Evolutionary conservation across 64 coral and sea anemone genomes (phyloP).

Genomic region (Montipora foliosa): DNA sequence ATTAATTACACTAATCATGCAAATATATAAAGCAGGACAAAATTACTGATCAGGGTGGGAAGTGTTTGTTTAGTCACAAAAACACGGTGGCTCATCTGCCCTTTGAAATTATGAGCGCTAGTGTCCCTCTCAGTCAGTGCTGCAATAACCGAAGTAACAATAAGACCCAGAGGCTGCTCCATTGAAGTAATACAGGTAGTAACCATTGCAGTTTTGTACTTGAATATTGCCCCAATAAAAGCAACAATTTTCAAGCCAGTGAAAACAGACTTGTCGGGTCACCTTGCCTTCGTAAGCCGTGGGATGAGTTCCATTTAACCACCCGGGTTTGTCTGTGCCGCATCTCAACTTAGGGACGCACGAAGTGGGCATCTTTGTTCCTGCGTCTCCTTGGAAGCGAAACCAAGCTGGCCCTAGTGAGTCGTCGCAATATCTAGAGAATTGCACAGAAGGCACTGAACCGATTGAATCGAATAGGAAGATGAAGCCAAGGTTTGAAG

Average conservation of each 20-base stretch:
- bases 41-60: too few species aligned
- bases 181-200: background rate
- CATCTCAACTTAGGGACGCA: background rate
- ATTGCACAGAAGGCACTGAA: too few species aligned
- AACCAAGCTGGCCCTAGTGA: background rate
- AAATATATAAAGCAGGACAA: too few species aligned
- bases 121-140: too few species aligned
- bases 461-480: too few species aligned
- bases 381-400: background rate
- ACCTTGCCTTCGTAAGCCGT: conserved; percentile 3
- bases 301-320: background rate
- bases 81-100: too few species aligned
- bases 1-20: too few species aligned
- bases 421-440: background rate
- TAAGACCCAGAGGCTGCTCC: background rate
- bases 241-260: background rate
- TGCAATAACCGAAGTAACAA: too few species aligned
- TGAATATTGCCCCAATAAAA: background rate
- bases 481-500: too few species aligned
- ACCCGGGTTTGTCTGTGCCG: background rate
- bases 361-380: background rate
- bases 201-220: background rate
- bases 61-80: too few species aligned
- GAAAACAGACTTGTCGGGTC: background rate
- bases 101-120: too few species aligned